Percentiles rank a stretch among this genome's conserved stretches.
Evolutionary conservation across 1,140 invertebrate genomes (phyloP).

Genomic region (Maconellicoccus hirsutus): DNA sequence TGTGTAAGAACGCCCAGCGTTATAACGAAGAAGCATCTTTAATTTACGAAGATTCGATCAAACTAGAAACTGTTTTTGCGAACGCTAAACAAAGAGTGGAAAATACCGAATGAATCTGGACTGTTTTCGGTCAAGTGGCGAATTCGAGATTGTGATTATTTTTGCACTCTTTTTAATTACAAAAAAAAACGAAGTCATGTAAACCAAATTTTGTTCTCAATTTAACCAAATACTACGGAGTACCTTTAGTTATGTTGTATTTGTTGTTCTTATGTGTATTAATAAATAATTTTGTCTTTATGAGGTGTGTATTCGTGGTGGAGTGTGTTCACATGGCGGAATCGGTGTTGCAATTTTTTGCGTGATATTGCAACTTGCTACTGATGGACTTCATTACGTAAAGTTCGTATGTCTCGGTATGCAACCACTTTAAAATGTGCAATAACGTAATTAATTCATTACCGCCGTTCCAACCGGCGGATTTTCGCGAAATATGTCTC

Average conservation of each 20-base stretch:
- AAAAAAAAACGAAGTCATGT: not conserved
- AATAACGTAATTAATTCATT: no score
- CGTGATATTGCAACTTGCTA: no score
- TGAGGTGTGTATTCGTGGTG: no score
- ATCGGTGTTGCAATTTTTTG: no score
- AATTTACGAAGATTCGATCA: slow-evolving; percentile 91
- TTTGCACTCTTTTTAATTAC: not conserved
- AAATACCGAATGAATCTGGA: slow-evolving; percentile 35
- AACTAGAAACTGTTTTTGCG: slow-evolving; percentile 74
- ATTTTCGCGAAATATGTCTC: no score
- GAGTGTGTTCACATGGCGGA: no score
- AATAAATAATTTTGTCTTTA: no score
- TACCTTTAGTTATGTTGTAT: not conserved
- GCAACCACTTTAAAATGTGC: no score
- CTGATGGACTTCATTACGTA: no score
- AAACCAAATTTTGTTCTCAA: not conserved
- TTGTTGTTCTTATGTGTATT: no score
- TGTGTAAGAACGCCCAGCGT: slow-evolving; percentile 91
- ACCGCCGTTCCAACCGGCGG: no score
- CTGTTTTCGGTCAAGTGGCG: not conserved
- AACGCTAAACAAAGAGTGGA: slow-evolving; percentile 39
- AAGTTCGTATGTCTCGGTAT: no score
- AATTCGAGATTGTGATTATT: not conserved
- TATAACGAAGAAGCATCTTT: slow-evolving; percentile 94
- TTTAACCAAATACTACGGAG: not conserved